Base-by-base conservation (phyloP, 2,797 vertebrate genomes). In the Liasis olivaceus region DNA sequence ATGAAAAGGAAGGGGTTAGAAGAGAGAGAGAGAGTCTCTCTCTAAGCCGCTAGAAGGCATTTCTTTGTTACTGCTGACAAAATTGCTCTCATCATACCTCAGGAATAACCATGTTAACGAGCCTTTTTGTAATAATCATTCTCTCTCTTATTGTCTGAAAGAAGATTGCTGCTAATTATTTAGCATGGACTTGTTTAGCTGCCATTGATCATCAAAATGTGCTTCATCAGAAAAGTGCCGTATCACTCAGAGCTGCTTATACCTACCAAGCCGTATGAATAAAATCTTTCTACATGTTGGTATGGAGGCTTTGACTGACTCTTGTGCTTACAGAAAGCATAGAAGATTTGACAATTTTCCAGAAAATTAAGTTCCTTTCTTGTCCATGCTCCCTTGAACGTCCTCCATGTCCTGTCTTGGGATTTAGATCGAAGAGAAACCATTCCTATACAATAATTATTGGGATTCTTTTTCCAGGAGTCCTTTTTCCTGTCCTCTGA, bases 121-220 rank as follows among this genome's bases (percentile, higher is more conserved):
- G 91, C 94, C 92, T 89, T 94, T 85, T 91, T 95, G 2, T 95
- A 94, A 93, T 94, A 95, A 94, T 94, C 20, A 89, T 91, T n/a
- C 14, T 95, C 87, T 60, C 91, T 95, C 91, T 89, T 95, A 59
- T 95, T 95, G 93, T 81, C 62, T 84, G 59, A 56, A 88, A 95
- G 36, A 94, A 95, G 36, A 91, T 91, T 93, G 87, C 84, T 93
- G 94, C 91, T 96, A 85, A 95, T 96, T 95, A 95, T 95, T 91
- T 95, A 14, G 24, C 92, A 64, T 66, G 87, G 93, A 20, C 90
- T 95, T 96, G 28, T 95, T 94, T 90, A 93, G 93, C 60, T 94
- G 66, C 72, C 7, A 26, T 94, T 88, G 92, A 17, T 94, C 85
- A 90, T 72, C 91, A 87, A 94, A 94, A 89, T 95, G n/a, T 9